Base-by-base conservation (phyloP, 2,797 vertebrate genomes). In the Bradypus variegatus region DNA sequence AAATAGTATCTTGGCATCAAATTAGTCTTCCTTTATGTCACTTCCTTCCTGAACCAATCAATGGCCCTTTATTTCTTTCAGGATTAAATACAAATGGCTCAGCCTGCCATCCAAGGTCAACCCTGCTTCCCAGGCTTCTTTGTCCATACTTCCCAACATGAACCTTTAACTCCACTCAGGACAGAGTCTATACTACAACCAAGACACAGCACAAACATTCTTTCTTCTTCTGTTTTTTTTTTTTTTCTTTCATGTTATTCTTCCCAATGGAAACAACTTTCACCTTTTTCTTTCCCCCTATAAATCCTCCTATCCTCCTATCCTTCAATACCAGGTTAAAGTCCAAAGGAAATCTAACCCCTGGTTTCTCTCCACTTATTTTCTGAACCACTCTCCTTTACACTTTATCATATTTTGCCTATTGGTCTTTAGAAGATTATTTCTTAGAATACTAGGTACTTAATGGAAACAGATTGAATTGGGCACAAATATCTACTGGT, bases 11-110 rank as follows among this genome's bases (percentile, higher is more conserved):
- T 36, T 79, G 67, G 79, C 73, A 93, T 90, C 90, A 94, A 78
- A 82, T 93, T 91, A 84, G 60, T 96, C 90, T 94, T 94, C 91
- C 94, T 84, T 94, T 93, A 93, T 89, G 92, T 92, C 77, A 86
- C 53, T 95, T 94, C 86, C 94, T 95, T 94, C 95, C 95, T 95
- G 92, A 64, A 88, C 65, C 77, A 86, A 89, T 96, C 93, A 96
- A 94, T 95, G 89, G 76, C 72, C 67, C 90, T 95, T 95, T 96
- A 41, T 95, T 96, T 88, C 94, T 95, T 96, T 94, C 89, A 86
- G 77, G 78, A 95, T 89, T 48, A 87, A 95, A 88, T 83, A 93
- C 86, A 91, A 94, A 94, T 83, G 83, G 86, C 80, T 93, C 65
- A 89, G 92, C 87, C 80, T 89, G 73, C 70, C 91, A 92, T 77